A percentile compares a stretch with the other conserved stretches of the same genome.
These are phyloP conservation scores for Intellagama lesueurii DNA, from an alignment of 2,797 vertebrate species.

Conservation along the genomic window DNA sequence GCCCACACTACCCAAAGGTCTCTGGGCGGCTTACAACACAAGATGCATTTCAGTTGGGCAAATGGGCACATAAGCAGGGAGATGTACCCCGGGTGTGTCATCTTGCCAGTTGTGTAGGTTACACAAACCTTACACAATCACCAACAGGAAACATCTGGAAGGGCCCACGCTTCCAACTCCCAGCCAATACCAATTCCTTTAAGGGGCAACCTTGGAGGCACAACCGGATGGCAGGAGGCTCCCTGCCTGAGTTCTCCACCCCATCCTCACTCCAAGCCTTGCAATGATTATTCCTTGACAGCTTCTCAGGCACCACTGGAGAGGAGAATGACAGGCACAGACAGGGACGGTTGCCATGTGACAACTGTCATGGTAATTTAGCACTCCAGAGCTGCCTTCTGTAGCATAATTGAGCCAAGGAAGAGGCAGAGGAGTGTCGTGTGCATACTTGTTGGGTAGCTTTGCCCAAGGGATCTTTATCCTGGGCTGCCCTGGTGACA, in stretches of 20 bases:
- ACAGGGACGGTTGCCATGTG: conserved; percentile 47
- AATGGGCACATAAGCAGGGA: too few relatives aligned
- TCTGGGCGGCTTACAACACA: too few relatives aligned
- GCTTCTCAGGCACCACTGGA: conserved; percentile 9
- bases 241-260: neutral
- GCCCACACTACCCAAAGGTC: too few relatives aligned
- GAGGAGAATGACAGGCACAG: conserved; percentile 22
- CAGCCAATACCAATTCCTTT: fast-evolving
- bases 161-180: too few relatives aligned
- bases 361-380: neutral
- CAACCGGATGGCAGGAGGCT: fast-evolving
- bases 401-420: neutral
- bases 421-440: conserved; percentile 23
- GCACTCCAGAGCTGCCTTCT: conserved; percentile 4
- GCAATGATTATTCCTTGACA: conserved; percentile 25
- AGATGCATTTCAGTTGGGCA: too few relatives aligned
- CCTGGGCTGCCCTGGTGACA: neutral
- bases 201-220: neutral
- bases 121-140: too few relatives aligned
- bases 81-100: too few relatives aligned
- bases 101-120: too few relatives aligned
- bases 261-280: neutral
- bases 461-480: neutral
- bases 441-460: fast-evolving
- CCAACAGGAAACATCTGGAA: too few relatives aligned